Conservation (phyloP, 1,140 invertebrate species). For the Drosophila miranda region DNA sequence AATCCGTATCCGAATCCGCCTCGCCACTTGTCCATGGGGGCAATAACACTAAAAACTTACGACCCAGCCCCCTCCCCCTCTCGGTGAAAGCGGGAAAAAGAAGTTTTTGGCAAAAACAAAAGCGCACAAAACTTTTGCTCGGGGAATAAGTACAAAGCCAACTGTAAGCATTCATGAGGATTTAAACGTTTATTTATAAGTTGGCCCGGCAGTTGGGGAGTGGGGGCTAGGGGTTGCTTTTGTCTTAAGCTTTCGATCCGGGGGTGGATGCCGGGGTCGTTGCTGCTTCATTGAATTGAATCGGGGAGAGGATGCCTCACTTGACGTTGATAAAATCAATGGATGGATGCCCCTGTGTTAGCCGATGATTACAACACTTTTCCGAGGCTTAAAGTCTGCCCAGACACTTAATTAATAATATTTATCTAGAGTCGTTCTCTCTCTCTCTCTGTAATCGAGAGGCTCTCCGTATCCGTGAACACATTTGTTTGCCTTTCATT, state of each 20-base stretch:
- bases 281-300: constrained; percentile 70
- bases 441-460: constrained; percentile 15
- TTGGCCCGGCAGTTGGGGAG: neutral
- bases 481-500: constrained; percentile 64
- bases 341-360: constrained; percentile 29
- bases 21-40: constrained; percentile 51
- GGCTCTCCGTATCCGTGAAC: neutral
- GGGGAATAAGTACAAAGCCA: constrained; percentile 58
- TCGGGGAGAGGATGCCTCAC: constrained; percentile 15
- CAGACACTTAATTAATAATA: constrained; percentile 58
- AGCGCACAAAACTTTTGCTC: constrained; percentile 52
- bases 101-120: constrained; percentile 68
- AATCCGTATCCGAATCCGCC: constrained; percentile 59
- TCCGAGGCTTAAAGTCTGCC: constrained; percentile 33
- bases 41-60: constrained; percentile 81
- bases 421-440: constrained; percentile 36
- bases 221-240: constrained; percentile 4
- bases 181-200: constrained; percentile 80
- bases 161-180: constrained; percentile 80
- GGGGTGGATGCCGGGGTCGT: constrained; percentile 33
- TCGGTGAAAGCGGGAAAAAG: constrained; percentile 38
- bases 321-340: constrained; percentile 62
- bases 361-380: constrained; percentile 57
- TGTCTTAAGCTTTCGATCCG: constrained; percentile 4
- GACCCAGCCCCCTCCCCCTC: constrained; percentile 29